Conservation (phyloP, 2,888 invertebrate genomes). For the Sisyra terminalis region DNA sequence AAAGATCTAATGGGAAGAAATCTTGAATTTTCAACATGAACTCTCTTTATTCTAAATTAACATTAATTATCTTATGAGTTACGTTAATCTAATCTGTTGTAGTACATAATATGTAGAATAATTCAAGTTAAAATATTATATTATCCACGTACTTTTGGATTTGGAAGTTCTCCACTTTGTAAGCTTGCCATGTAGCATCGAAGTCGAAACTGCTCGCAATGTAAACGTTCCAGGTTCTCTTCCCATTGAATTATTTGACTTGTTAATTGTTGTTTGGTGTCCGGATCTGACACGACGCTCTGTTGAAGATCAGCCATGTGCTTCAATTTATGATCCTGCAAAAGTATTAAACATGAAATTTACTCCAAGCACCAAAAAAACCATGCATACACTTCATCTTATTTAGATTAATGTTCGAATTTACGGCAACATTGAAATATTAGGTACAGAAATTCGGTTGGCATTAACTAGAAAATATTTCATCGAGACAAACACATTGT, state of each 20-base stretch:
- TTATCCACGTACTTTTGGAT: constrained; percentile 69
- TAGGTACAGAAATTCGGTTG: too few relatives aligned
- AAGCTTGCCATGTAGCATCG: constrained; percentile 95
- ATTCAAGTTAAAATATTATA: too few relatives aligned
- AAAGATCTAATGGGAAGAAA: too few relatives aligned
- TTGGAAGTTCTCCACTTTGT: constrained; percentile 88
- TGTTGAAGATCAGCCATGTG: constrained; percentile 98
- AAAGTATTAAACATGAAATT: constrained; percentile 15
- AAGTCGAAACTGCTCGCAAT: constrained; percentile 91
- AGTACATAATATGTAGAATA: too few relatives aligned
- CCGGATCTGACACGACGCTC: constrained; percentile 87
- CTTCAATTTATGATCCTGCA: constrained; percentile 87
- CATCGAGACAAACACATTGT: too few relatives aligned
- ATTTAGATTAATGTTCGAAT: too few relatives aligned
- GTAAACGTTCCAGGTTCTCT: constrained; percentile 87
- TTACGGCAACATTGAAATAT: too few relatives aligned
- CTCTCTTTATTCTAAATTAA: too few relatives aligned
- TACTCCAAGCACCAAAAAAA: constrained; percentile 3
- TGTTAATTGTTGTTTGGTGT: constrained; percentile 80
- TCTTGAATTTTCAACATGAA: too few relatives aligned
- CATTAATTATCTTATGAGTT: too few relatives aligned
- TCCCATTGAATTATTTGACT: constrained; percentile 94
- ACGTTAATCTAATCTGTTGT: too few relatives aligned
- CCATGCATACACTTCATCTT: not conserved
- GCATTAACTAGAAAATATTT: too few relatives aligned